These are phyloP conservation scores for Lamprotornis superbus DNA, from an alignment of 2,113 vertebrate genomes.

Conservation along the genomic window DNA sequence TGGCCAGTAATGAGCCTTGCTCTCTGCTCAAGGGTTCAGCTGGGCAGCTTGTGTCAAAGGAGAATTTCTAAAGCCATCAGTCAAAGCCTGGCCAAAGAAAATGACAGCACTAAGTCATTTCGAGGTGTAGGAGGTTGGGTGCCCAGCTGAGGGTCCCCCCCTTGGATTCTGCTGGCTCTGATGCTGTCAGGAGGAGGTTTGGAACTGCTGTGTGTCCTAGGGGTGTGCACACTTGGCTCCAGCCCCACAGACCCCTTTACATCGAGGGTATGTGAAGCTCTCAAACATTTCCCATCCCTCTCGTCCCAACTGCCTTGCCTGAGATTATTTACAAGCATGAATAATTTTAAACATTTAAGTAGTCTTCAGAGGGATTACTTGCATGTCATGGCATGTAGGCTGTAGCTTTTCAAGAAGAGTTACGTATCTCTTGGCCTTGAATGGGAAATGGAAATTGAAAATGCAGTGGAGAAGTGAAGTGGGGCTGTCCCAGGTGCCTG, in stretches of 20 bases:
- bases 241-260: neutral
- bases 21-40: neutral
- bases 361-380: constrained; percentile 38
- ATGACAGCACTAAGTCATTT: neutral
- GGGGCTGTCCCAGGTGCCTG: neutral
- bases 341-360: neutral
- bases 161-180: neutral
- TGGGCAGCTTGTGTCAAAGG: neutral
- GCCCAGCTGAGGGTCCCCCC: neutral
- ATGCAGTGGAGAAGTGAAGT: neutral
- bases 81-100: neutral
- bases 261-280: neutral
- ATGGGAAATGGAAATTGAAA: neutral
- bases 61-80: neutral
- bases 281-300: neutral
- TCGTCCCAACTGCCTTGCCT: rapidly evolving
- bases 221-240: neutral
- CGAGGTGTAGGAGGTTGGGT: neutral
- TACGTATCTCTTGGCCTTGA: constrained; percentile 3
- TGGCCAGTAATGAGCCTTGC: neutral
- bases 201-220: neutral
- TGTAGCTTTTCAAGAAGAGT: neutral
- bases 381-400: neutral
- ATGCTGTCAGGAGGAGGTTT: neutral
- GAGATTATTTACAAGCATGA: neutral